These are phyloP conservation scores for Pentamera pediparva DNA, from an alignment of 53 echinoderm and acorn worm genomes.

Conservation along the genomic window DNA sequence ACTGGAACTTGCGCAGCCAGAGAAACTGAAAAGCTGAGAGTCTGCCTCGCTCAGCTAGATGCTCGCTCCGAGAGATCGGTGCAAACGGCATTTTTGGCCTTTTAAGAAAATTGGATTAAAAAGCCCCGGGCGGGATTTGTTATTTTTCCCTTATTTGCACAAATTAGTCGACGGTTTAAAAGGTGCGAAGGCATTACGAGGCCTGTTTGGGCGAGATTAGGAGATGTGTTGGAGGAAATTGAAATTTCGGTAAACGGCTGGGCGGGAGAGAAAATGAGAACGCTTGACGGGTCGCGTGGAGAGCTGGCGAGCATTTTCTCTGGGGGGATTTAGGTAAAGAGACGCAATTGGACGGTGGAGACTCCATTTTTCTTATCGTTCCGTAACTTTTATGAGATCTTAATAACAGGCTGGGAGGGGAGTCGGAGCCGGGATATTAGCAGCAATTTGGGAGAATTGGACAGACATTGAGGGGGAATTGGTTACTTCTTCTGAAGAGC, in stretches of 20 bases:
- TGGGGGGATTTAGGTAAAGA: slow-evolving; percentile 11
- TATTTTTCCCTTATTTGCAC: slow-evolving; percentile 41
- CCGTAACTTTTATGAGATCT: slow-evolving; percentile 36
- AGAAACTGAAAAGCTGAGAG: slow-evolving; percentile 13
- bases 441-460: slow-evolving; percentile 18
- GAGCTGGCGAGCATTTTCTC: slow-evolving; percentile 8
- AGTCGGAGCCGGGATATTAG: slow-evolving; percentile 2
- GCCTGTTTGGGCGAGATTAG: slow-evolving; percentile 41
- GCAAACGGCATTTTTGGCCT: slow-evolving; percentile 39
- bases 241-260: too few relatives aligned
- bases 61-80: slow-evolving; percentile 23
- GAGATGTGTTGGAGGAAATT: slow-evolving; percentile 38
- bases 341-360: background rate
- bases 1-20: background rate
- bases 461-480: slow-evolving; percentile 8
- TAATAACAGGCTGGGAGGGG: slow-evolving; percentile 27
- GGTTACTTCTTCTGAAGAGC: too few relatives aligned
- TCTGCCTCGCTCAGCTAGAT: too few relatives aligned
- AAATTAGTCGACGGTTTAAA: slow-evolving; percentile 41
- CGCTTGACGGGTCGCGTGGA: background rate
- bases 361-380: too few relatives aligned
- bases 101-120: slow-evolving; percentile 45
- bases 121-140: slow-evolving; percentile 42
- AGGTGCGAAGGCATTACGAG: slow-evolving; percentile 41
- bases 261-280: slow-evolving; percentile 12